Evolutionary conservation across 2,797 vertebrate genomes (phyloP), one percentile per base, ranked within the genome.

Genomic region (Fratercula arctica): DNA sequence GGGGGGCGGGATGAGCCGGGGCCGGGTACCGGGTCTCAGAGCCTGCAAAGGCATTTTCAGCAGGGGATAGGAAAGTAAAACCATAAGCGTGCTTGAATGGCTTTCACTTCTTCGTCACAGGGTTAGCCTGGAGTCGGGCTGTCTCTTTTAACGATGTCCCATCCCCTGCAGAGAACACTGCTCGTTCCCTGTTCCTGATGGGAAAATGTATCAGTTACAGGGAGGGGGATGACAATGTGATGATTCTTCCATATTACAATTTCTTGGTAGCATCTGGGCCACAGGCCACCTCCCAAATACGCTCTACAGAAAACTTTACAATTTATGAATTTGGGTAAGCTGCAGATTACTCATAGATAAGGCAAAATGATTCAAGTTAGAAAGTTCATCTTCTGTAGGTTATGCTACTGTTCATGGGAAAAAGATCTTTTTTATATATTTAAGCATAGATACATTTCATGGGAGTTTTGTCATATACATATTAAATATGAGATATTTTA

Each of bases 21-120:
- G 8, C 26, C 6, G 50, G 61, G 3, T 2, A 1, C 1, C 2
- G 37, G 43, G 24, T 14, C 10, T 19, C 43, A 0, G 48, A 16
- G 33, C 35, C 51, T 2, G 37, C 46, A 26, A 20, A 51, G 16
- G 57, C 6, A 0, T 29, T 39, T 31, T 18, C 43, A 9, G 1
- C 18, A 14, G 60, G 33, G 70, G 18, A 37, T 16, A 11, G 26
- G 79, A 78, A 78, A 57, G 46, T 18, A 41, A 68, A 83, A 37
- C 17, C 25, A 0, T 7, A 4, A n/a, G 16, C 1, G 4, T 7
- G 33, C 31, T 13, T 6, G 29, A 9, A 13, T 15, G 90, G 7
- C 64, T 70, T 10, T 39, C 33, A 11, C 26, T 35, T 6, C 19
- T 13, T 33, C 5, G 2, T 10, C 81, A 10, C 57, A 4, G 67